Conservation (phyloP, 2,797 vertebrate genomes). For the Hylomyscus alleni region DNA sequence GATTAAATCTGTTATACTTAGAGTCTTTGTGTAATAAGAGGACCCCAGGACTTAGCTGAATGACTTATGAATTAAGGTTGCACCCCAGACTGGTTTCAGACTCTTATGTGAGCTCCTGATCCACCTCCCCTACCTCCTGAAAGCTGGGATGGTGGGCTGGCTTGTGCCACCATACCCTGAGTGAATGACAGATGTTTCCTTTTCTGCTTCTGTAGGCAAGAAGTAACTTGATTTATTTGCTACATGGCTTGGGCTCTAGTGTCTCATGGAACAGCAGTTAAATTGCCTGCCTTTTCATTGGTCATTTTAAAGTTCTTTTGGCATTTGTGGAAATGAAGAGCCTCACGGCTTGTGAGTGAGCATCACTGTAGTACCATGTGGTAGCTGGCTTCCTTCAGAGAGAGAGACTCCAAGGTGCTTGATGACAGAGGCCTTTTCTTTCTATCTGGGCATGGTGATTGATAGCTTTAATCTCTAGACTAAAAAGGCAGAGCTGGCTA, state of each 20-base stretch:
- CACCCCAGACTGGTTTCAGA: neutral
- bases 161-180: neutral
- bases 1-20: neutral
- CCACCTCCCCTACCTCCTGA: neutral
- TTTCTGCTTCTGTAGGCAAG: neutral
- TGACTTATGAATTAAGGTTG: neutral
- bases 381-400: neutral
- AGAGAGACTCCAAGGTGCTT: neutral
- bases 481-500: neutral
- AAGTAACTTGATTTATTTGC: neutral
- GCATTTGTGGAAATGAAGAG: neutral
- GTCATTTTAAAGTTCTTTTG: neutral
- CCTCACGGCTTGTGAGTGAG: neutral
- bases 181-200: neutral
- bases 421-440: neutral
- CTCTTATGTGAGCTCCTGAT: neutral
- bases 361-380: neutral
- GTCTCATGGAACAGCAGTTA: neutral
- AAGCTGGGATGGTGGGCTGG: neutral
- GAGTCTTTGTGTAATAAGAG: neutral
- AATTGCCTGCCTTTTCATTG: neutral
- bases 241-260: neutral
- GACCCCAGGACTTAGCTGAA: slow-evolving; percentile 19
- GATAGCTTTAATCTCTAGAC: neutral
- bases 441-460: neutral